Evolutionary conservation across 1,140 invertebrate genomes (phyloP), one percentile per base, ranked within the genome.

Genomic region (Bombus picipes): DNA sequence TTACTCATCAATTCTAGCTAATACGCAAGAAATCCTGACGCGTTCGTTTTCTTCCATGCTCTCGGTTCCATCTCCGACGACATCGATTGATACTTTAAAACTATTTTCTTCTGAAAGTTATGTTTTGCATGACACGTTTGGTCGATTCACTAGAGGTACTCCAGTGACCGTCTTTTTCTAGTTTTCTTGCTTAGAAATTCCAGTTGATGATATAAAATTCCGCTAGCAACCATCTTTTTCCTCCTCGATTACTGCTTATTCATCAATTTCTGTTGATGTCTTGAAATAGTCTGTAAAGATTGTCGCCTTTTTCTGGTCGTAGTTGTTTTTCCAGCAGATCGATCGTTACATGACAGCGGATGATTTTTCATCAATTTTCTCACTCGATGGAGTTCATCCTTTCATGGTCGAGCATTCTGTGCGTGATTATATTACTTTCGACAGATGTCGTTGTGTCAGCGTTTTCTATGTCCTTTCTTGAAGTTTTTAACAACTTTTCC

Each of bases 1-100:
- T 73, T 73, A 73, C 71, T 73, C 71, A 43, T 73, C 71, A 22
- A 73, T 73, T 47, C 15, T n/a, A 32, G 41, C 15, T 43, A 43
- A 73, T 73, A 32, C 41, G n/a, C 39, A 15, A 72, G 71, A 72
- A 43, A 72, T 43, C 41, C 12, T 32, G 71, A 43, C 28, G 13
- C 28, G 6, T 73, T 43, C 15, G 5, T n/a, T 32, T 32, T 47
- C 41, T 47, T 22, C 41, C n/a, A 15, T 12, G 15, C 39, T 41
- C 70, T 71, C 39, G 22, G 22, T 39, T 28, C 68, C 25, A 28
- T 53, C 47, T 22, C 47, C 37, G 37, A 28, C 37, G 37, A n/a
- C 39, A n/a, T n/a, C 71, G 9, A 73, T 43, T 47, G 39, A 47
- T 73, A 73, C 28, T 73, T 73, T 18, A 43, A 73, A 73, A 73